phyloP scores from a whole-genome alignment of 2,113 vertebrate species.

The Strigops habroptila region DNA sequence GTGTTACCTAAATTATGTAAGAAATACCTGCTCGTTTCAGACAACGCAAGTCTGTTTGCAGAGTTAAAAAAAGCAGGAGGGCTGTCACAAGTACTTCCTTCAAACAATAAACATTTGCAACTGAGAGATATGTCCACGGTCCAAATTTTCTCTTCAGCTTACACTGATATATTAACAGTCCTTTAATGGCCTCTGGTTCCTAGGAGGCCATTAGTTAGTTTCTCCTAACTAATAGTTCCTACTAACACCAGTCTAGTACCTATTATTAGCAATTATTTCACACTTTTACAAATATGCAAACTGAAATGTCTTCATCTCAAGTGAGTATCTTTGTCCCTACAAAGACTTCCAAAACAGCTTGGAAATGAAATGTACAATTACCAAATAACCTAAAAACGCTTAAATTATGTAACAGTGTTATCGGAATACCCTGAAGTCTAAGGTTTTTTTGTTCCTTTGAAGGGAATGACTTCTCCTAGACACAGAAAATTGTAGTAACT shows the following conservation, averaged over 20 bases:
- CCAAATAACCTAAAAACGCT: neutral
- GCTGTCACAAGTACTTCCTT: neutral
- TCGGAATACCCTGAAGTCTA: neutral
- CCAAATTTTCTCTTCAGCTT: neutral
- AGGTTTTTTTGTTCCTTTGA: neutral
- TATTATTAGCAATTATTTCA: neutral
- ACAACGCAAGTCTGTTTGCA: neutral
- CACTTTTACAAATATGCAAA: neutral
- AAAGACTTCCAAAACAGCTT: neutral
- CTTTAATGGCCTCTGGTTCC: neutral
- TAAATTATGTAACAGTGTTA: neutral
- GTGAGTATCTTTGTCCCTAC: neutral
- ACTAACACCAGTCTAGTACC: neutral
- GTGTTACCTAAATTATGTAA: neutral
- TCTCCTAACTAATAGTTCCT: too few relatives aligned
- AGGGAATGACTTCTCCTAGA: neutral
- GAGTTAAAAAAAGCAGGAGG: neutral
- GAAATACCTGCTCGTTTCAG: neutral
- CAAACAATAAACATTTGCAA: neutral
- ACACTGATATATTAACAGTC: neutral
- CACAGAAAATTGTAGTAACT: neutral
- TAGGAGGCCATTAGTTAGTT: too few relatives aligned
- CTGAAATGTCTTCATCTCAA: neutral
- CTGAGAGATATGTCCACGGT: neutral
- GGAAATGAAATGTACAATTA: neutral